These are phyloP conservation scores for Tachina lurida DNA, from an alignment of 2,888 invertebrate species.

Conservation along the genomic window DNA sequence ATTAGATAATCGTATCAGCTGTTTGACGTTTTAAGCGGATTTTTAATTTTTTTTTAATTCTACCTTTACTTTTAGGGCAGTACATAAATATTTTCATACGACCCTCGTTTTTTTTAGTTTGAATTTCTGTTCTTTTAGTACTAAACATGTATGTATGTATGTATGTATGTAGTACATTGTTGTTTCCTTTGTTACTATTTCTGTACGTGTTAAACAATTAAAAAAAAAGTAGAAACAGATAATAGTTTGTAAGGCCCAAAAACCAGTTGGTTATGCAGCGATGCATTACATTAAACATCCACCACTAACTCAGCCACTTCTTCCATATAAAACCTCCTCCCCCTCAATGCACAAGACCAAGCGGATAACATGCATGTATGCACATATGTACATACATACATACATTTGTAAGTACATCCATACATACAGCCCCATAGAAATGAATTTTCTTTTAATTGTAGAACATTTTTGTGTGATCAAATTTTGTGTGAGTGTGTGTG, in stretches of 20 bases:
- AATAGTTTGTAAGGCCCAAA: slow-evolving; percentile 49
- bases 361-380: not conserved
- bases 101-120: slow-evolving; percentile 25
- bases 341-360: not conserved
- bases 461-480: slow-evolving; percentile 55
- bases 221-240: slow-evolving; percentile 36
- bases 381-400: not conserved
- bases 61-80: not conserved
- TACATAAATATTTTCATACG: not conserved
- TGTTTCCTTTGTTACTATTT: slow-evolving; percentile 25
- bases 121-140: slow-evolving; percentile 26
- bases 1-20: too few species aligned
- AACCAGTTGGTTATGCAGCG: slow-evolving; percentile 65
- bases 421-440: slow-evolving; percentile 48
- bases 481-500: slow-evolving; percentile 7
- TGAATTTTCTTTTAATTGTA: slow-evolving; percentile 48
- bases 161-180: not conserved
- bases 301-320: slow-evolving; percentile 21
- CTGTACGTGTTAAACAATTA: slow-evolving; percentile 51
- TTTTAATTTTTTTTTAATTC: too few species aligned
- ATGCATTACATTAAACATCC: slow-evolving; percentile 65
- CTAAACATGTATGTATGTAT: not conserved
- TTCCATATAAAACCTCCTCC: not conserved
- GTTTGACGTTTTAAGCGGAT: too few species aligned
- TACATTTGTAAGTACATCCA: too few species aligned